Conservation (phyloP, 1,140 invertebrate species). For the Rhizoglyphus robini region DNA sequence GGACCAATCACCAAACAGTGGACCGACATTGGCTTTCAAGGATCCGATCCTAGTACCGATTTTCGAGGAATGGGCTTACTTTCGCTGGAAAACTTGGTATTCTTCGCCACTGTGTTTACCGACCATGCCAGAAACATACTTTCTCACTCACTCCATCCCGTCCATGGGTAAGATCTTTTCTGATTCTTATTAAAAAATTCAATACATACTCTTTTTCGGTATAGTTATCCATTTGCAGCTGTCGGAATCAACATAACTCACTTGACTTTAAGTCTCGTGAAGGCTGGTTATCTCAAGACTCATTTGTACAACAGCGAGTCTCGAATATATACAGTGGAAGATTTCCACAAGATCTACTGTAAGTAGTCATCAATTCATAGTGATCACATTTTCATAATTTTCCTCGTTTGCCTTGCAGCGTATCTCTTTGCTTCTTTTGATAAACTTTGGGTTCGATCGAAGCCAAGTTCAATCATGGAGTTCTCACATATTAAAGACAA, state of each 20-base stretch:
- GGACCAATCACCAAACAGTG: constrained; percentile 57
- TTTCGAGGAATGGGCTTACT: constrained; percentile 95
- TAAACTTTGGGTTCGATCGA: constrained; percentile 75
- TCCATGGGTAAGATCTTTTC: constrained; percentile 48
- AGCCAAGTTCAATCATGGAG: constrained; percentile 85
- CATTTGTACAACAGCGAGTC: constrained; percentile 73
- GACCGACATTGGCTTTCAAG: constrained; percentile 90
- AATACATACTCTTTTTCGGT: constrained; percentile 15
- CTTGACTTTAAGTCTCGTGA: constrained; percentile 65
- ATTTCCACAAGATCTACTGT: constrained; percentile 88
- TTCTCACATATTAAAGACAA: constrained; percentile 69
- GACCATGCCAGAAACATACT: constrained; percentile 63
- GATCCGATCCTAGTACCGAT: constrained; percentile 92
- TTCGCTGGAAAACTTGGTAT: constrained; percentile 79
- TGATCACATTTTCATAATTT: background rate
- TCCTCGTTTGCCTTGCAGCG: constrained; percentile 30
- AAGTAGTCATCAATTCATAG: constrained; percentile 27
- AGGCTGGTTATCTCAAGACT: constrained; percentile 64
- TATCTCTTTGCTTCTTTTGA: constrained; percentile 88
- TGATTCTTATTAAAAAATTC: background rate
- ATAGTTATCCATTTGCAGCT: constrained; percentile 55
- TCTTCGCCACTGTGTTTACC: constrained; percentile 67
- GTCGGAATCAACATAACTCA: constrained; percentile 83
- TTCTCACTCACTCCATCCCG: constrained; percentile 73
- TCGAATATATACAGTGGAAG: constrained; percentile 42